Evolutionary conservation across 2,888 invertebrate genomes (phyloP), one percentile per base, ranked within the genome.

Genomic region (Erannis defoliaria): DNA sequence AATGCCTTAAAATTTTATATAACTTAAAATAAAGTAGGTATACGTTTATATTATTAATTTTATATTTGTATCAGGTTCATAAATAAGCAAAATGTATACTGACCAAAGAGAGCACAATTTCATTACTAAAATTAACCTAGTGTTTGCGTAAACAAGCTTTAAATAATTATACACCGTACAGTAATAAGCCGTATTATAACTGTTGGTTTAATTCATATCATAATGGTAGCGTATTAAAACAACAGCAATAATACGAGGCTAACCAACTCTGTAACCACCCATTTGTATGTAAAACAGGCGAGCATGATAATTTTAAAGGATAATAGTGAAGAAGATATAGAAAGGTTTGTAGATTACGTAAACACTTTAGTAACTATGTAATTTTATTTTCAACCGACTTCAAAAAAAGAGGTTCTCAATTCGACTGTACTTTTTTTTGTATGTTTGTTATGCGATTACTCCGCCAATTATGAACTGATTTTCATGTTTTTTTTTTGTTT

Each of bases 271-370:
- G 73, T 86, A 88, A 87, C 81, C 77, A 74, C 77, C 85, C 83
- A 89, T 90, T 89, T 88, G 76, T 86, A 90, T 90, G 89, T 79
- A 83, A 88, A 89, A 87, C 81, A 75, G 70, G 80, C 76, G 75
- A 75, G 76, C 67, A 77, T 81, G 84, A 86, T 86, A 84, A 84
- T 85, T 76, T 82, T 6, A 62, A 29, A 38, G 55, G 66, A 68
- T 74, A 64, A 65, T 62, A 62, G 51, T 55, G n/a, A n/a, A 51
- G 38, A 21, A 64, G 49, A 58, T 58, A 50, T 43, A 70, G 64
- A 67, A 58, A 65, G 55, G 66, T 65, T 64, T 67, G 45, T 58
- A 31, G 38, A 46, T 51, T 58, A 58, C 35, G 31, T n/a, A n/a
- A n/a, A n/a, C n/a, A n/a, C n/a, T n/a, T n/a, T n/a, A n/a, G n/a